These are phyloP conservation scores for Ditylenchus dipsaci DNA, from an alignment of 1,140 invertebrate species.

Conservation along the genomic window DNA sequence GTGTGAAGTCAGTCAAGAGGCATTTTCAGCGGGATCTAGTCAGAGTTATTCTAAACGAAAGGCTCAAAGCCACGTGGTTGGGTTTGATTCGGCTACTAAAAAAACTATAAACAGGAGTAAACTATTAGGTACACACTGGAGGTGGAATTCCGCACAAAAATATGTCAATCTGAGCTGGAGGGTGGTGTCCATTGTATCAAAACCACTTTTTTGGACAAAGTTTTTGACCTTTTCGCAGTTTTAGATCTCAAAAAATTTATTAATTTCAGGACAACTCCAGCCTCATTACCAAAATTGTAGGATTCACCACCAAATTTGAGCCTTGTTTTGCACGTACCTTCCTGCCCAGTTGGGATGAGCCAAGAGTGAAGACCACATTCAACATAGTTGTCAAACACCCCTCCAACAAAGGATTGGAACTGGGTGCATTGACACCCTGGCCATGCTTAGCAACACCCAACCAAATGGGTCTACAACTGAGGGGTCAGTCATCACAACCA, in stretches of 20 bases:
- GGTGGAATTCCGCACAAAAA: constrained; percentile 51
- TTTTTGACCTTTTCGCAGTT: too few species aligned
- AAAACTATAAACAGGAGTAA: constrained; percentile 1
- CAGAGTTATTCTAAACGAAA: constrained; percentile 37
- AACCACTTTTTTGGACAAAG: constrained; percentile 1
- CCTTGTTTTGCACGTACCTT: constrained; percentile 85
- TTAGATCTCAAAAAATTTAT: constrained; percentile 3
- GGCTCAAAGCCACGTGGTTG: constrained; percentile 18
- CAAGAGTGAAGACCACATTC: constrained; percentile 81
- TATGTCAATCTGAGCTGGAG: constrained; percentile 48
- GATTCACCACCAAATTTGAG: constrained; percentile 83
- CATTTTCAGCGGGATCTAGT: constrained; percentile 43
- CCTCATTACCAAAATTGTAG: constrained; percentile 30
- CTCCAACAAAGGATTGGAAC: constrained; percentile 21
- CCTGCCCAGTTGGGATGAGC: constrained; percentile 94
- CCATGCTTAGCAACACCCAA: constrained; percentile 18
- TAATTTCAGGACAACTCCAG: constrained; percentile 42
- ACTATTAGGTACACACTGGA: constrained; percentile 47
- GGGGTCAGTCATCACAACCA: constrained; percentile 22
- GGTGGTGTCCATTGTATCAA: constrained; percentile 42
- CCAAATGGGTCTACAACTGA: not conserved
- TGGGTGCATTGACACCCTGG: constrained; percentile 33
- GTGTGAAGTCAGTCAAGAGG: constrained; percentile 42
- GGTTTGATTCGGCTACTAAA: too few species aligned
- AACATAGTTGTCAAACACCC: constrained; percentile 59